These are phyloP conservation scores for Neotoxoptera formosana DNA, from an alignment of 1,140 invertebrate genomes.

Conservation along the genomic window DNA sequence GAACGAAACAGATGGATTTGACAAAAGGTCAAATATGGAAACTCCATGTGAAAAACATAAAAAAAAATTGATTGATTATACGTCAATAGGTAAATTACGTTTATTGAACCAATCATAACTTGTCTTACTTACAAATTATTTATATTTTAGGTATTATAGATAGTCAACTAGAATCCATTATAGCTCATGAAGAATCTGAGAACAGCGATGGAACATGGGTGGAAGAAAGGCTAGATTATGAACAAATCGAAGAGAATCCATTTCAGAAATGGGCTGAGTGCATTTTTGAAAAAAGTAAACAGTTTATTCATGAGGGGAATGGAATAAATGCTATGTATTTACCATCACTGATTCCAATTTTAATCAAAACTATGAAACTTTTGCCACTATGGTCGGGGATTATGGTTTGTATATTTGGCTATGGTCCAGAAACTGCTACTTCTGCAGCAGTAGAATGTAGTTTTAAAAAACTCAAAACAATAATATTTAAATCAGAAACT, in stretches of 20 bases:
- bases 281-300: background rate
- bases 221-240: background rate
- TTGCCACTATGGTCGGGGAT: background rate
- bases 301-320: background rate
- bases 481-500: background rate
- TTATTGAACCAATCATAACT: background rate
- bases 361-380: background rate
- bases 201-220: background rate
- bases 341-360: background rate
- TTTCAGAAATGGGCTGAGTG: background rate
- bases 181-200: too few species aligned
- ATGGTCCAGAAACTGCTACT: background rate
- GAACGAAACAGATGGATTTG: background rate
- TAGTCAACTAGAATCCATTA: too few species aligned
- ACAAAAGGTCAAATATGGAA: background rate
- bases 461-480: background rate
- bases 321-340: background rate
- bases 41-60: background rate
- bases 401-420: background rate
- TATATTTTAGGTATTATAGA: too few species aligned
- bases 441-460: slow-evolving; percentile 12
- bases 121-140: too few species aligned
- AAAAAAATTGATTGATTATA: background rate
- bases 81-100: background rate
- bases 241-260: background rate